Evolutionary conservation across 2,797 vertebrate species (phyloP).

Genomic region (Myotis findleyi): DNA sequence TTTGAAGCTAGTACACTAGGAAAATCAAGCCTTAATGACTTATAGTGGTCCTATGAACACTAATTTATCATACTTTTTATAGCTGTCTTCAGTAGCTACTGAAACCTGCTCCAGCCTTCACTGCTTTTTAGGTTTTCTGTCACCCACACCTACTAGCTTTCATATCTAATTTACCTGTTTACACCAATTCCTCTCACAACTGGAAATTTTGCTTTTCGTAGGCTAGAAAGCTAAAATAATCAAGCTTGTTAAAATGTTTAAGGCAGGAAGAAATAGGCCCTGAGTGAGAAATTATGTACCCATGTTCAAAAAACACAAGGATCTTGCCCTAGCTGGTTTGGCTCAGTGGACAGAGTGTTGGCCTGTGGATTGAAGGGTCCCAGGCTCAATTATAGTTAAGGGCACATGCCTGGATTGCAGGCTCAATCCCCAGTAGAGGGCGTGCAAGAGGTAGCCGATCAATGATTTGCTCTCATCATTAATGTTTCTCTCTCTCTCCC

Average conservation of each 20-base stretch:
- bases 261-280: background rate
- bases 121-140: background rate
- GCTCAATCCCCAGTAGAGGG: too few relatives aligned
- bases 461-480: too few relatives aligned
- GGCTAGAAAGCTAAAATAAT: slow-evolving; percentile 38
- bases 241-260: slow-evolving; percentile 37
- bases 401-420: too few relatives aligned
- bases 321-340: background rate
- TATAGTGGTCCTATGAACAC: background rate
- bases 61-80: background rate
- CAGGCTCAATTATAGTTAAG: background rate
- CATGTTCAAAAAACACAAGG: background rate
- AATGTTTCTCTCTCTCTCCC: too few relatives aligned
- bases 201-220: background rate
- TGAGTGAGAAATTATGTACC: background rate
- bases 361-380: too few relatives aligned
- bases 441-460: too few relatives aligned
- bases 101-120: background rate
- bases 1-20: slow-evolving; percentile 70
- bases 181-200: background rate
- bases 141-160: background rate
- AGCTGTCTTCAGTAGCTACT: background rate
- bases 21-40: slow-evolving; percentile 60
- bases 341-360: too few relatives aligned
- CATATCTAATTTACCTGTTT: background rate